These are phyloP conservation scores for Brachyhypopomus occidentalis DNA, from an alignment of 2,113 vertebrate genomes.

Conservation along the genomic window DNA sequence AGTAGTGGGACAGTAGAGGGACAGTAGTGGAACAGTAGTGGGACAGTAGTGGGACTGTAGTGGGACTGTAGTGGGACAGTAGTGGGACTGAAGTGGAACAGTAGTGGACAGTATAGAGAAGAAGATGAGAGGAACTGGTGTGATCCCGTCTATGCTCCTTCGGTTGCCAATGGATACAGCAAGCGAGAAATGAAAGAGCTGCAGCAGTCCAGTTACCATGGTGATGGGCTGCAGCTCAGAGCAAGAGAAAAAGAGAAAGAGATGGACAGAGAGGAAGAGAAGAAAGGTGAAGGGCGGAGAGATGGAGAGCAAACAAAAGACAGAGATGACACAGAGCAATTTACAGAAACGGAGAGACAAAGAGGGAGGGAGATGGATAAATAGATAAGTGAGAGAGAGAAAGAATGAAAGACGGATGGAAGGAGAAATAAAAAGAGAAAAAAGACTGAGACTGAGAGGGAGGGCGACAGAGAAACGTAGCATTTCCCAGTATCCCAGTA, in stretches of 20 bases:
- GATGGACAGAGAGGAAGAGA: background rate
- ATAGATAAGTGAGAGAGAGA: background rate
- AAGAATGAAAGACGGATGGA: background rate
- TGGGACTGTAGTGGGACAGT: too few species aligned
- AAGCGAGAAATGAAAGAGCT: conserved; percentile 73
- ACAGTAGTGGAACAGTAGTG: conserved; percentile 32
- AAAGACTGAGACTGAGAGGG: too few species aligned
- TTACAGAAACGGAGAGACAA: background rate
- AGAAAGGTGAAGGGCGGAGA: too few species aligned
- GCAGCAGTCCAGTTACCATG: conserved; percentile 82
- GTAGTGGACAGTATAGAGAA: conserved; percentile 45
- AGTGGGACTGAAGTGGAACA: conserved; percentile 4
- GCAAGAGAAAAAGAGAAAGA: conserved; percentile 42
- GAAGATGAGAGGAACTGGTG: conserved; percentile 67
- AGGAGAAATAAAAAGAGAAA: background rate
- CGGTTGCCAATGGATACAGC: conserved; percentile 85
- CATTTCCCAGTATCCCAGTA: too few species aligned
- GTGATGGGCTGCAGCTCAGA: conserved; percentile 67
- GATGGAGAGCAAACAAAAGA: too few species aligned
- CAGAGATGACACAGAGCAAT: background rate
- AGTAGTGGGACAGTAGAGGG: too few species aligned
- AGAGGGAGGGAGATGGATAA: background rate
- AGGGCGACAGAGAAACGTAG: conserved; percentile 17
- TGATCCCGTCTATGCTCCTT: conserved; percentile 74
- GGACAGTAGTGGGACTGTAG: background rate